Base-by-base conservation (phyloP, 1,140 invertebrate species). In the Drosophila prosaltans region DNA sequence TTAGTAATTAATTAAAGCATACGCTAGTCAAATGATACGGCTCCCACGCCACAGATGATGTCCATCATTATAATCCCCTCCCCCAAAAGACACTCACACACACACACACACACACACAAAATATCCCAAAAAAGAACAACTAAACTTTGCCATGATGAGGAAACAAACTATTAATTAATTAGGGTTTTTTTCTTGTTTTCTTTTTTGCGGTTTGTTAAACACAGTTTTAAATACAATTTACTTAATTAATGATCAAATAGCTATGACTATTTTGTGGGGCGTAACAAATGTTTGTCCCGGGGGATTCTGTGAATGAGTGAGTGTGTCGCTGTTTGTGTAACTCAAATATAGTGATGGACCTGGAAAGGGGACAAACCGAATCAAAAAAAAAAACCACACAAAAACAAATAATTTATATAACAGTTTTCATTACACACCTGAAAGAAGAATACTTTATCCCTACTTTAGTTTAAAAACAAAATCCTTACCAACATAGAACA, bases 161-260 rank as follows among this genome's bases (percentile, higher is more conserved):
- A 78, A 85, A 73, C 68, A 78, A 85, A 73, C 68, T 57, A 82
- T 82, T 82, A 66, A 88, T 86, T 85, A 86, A 86, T 86, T 88
- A 79, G 72, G 32, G 54, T 63, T 58, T 30, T 4, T 30, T 30
- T 30, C 28, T 30, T 30, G 4, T 0, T 30, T 30, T 30, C 4
- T 30, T 81, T 69, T 80, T 64, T 75, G 54, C 68, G 70, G 68
- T 62, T 81, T 85, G 78, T 79, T 82, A 69, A 80, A 65, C 83
- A 82, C 76, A 45, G 55, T 61, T 69, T 66, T 65, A 65, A 71
- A 65, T 69, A 72, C 76, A 66, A 74, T 69, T 66, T 76, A 58
- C 54, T 71, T 80, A 80, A 88, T 86, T 83, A 86, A 86, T 86
- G 80, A 79, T 59, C 72, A 69, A 77, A 67, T 72, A 79, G 74